These are phyloP conservation scores for Alethe diademata DNA, from an alignment of 2,113 vertebrate genomes.

Conservation along the genomic window DNA sequence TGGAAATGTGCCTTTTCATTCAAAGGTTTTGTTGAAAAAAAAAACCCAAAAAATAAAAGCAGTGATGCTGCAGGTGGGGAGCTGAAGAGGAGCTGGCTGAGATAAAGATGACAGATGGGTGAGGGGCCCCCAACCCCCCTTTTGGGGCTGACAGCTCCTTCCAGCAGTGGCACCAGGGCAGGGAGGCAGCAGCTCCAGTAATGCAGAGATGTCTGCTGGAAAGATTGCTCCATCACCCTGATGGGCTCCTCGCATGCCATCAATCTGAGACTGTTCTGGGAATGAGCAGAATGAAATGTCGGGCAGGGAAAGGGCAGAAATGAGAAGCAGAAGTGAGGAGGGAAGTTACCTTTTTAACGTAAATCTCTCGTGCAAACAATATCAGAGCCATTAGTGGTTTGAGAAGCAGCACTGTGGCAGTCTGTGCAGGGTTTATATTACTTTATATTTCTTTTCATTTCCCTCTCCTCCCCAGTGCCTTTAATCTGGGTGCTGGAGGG, in stretches of 20 bases:
- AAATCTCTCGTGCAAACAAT: slow-evolving; percentile 56
- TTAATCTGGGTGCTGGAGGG: neutral
- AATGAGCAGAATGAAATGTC: slow-evolving; percentile 74
- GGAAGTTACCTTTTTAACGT: slow-evolving; percentile 66
- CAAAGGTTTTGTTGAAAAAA: neutral
- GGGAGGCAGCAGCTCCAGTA: slow-evolving; percentile 72
- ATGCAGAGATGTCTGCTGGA: slow-evolving; percentile 80
- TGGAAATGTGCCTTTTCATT: neutral
- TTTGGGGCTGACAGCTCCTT: slow-evolving; percentile 69
- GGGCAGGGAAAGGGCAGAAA: slow-evolving; percentile 46
- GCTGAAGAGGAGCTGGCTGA: slow-evolving; percentile 24
- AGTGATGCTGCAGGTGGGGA: neutral
- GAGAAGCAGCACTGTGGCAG: neutral
- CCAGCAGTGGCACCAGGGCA: slow-evolving; percentile 64
- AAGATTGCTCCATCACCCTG: slow-evolving; percentile 80
- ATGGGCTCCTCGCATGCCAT: slow-evolving; percentile 72
- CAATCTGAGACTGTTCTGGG: slow-evolving; percentile 77
- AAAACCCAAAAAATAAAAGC: neutral
- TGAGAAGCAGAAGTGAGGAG: slow-evolving; percentile 60
- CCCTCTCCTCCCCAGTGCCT: neutral
- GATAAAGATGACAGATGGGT: slow-evolving; percentile 65
- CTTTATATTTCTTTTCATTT: neutral
- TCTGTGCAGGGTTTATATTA: neutral
- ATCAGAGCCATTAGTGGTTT: neutral
- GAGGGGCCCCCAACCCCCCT: neutral